A percentile compares a stretch with the other conserved stretches of the same genome.
Conservation (phyloP, 1,140 invertebrate genomes). For the Meteorus sp. region DNA sequence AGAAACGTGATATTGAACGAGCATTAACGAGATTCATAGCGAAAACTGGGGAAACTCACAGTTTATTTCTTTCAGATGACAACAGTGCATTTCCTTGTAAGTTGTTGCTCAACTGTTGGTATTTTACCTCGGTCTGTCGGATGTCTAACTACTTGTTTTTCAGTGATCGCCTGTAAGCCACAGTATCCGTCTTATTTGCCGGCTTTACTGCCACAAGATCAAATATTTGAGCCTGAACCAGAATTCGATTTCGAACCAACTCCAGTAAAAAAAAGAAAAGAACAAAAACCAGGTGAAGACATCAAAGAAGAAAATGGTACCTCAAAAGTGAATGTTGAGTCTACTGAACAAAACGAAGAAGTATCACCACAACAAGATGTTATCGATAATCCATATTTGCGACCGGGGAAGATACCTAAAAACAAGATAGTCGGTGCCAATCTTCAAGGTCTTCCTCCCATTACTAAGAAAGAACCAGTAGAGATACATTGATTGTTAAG, state of each 20-base stretch:
- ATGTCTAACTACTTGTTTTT: conserved; percentile 39
- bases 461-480: conserved; percentile 14
- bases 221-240: conserved; percentile 92
- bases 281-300: conserved; percentile 56
- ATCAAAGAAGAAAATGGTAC: conserved; percentile 51
- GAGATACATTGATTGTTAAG: neutral
- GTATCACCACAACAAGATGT: conserved; percentile 60
- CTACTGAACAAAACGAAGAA: conserved; percentile 58
- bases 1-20: conserved; percentile 92
- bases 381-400: conserved; percentile 87
- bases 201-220: conserved; percentile 88
- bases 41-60: conserved; percentile 90
- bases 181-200: conserved; percentile 80
- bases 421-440: conserved; percentile 40
- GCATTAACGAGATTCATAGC: conserved; percentile 93
- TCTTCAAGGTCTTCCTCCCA: neutral
- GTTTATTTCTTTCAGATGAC: conserved; percentile 86
- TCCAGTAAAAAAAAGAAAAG: conserved; percentile 65
- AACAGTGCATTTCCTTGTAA: conserved; percentile 83
- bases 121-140: neutral
- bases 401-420: conserved; percentile 76
- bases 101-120: conserved; percentile 41
- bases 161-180: conserved; percentile 87
- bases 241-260: conserved; percentile 68
- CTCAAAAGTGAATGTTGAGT: conserved; percentile 37